These are phyloP conservation scores for Drosophila anomelani DNA, from an alignment of 2,888 invertebrate genomes.

Conservation along the genomic window DNA sequence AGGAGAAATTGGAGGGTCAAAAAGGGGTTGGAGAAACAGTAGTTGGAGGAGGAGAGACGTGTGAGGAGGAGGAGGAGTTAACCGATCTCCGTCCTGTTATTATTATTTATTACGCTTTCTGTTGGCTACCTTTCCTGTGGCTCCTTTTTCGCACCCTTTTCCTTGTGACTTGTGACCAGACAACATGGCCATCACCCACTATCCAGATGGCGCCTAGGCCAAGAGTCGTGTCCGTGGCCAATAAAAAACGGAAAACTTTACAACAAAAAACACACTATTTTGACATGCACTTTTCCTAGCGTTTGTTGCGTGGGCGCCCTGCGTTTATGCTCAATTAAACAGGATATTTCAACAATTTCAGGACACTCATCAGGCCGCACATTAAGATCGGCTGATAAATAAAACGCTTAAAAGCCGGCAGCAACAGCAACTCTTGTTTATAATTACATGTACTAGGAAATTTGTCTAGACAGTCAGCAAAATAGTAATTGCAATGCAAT, in stretches of 20 bases:
- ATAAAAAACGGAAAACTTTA: constrained; percentile 13
- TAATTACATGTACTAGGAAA: constrained; percentile 53
- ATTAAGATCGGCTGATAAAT: constrained; percentile 41
- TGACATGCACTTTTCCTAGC: constrained; percentile 31
- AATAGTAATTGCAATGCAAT: constrained; percentile 31
- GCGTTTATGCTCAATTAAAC: constrained; percentile 60
- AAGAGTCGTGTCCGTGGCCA: constrained; percentile 56
- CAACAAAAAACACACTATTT: constrained; percentile 31
- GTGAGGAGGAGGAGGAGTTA: constrained; percentile 13
- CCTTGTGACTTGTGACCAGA: constrained; percentile 34
- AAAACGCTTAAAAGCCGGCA: constrained; percentile 20
- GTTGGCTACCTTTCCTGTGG: constrained; percentile 20
- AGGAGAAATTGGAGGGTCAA: constrained; percentile 6
- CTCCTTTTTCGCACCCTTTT: constrained; percentile 49
- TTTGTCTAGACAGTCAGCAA: constrained; percentile 63
- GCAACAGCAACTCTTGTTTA: constrained; percentile 6
- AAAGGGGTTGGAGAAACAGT: background rate
- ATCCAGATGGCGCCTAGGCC: constrained; percentile 52
- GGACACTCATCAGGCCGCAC: constrained; percentile 39
- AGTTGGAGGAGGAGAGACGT: constrained; percentile 2
- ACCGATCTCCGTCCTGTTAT: constrained; percentile 46
- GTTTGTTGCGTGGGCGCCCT: constrained; percentile 30
- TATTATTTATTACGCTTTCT: constrained; percentile 49
- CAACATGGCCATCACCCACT: constrained; percentile 27
- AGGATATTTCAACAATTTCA: constrained; percentile 65